Evolutionary conservation across 2,113 vertebrate genomes (phyloP).

Genomic region (Acrocephalus arundinaceus): DNA sequence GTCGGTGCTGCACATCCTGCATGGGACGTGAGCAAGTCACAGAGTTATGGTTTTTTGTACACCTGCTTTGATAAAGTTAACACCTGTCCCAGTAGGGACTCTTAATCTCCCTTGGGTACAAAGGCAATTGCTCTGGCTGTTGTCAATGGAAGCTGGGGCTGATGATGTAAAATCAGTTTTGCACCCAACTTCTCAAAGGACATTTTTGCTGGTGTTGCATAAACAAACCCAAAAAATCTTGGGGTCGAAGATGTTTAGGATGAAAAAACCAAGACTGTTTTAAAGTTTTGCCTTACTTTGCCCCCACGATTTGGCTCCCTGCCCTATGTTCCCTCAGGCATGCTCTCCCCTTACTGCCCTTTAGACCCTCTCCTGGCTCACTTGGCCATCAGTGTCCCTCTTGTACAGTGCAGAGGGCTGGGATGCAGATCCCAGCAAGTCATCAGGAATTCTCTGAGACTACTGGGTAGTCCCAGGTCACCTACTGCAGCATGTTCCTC

Average conservation of each 20-base stretch:
- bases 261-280: background rate
- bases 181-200: fast-evolving
- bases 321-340: background rate
- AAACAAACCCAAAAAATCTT: background rate
- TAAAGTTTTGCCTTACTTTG: background rate
- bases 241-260: background rate
- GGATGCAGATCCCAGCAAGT: background rate
- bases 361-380: fast-evolving
- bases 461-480: background rate
- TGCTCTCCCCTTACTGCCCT: background rate
- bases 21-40: fast-evolving
- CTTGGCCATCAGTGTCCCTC: fast-evolving
- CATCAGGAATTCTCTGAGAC: background rate
- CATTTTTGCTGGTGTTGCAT: background rate
- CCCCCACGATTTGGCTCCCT: background rate
- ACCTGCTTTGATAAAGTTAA: background rate
- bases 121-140: background rate
- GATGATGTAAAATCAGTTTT: background rate
- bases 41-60: background rate
- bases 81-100: background rate
- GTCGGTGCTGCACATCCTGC: fast-evolving
- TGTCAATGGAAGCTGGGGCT: fast-evolving
- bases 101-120: background rate
- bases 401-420: background rate
- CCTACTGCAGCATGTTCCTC: background rate